These are phyloP conservation scores for Isichthys henryi DNA, from an alignment of 2,113 vertebrate species.

Conservation along the genomic window DNA sequence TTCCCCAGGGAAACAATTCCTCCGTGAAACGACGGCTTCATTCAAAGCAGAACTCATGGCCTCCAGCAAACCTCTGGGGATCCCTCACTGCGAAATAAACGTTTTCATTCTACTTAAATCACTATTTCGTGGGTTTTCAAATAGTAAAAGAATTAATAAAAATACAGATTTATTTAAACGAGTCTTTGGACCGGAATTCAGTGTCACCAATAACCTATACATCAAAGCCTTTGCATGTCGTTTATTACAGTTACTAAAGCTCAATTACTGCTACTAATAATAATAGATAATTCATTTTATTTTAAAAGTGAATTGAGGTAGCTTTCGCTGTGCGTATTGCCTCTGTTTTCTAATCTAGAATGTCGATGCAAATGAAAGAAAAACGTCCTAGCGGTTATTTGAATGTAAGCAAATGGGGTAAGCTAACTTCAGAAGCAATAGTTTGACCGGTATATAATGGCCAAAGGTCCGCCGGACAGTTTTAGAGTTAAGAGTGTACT, in stretches of 20 bases:
- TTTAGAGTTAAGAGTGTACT: conserved; percentile 16
- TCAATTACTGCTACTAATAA: neutral
- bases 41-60: neutral
- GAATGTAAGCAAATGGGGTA: conserved; percentile 47
- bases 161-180: neutral
- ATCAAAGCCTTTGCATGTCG: neutral
- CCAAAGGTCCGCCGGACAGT: conserved; percentile 39
- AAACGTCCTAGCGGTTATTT: conserved; percentile 49
- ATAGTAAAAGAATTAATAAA: neutral
- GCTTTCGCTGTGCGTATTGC: neutral
- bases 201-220: neutral
- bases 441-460: conserved; percentile 39
- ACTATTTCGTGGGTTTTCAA: neutral
- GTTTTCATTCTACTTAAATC: neutral
- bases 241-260: neutral
- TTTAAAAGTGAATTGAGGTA: neutral
- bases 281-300: neutral
- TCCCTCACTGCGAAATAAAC: neutral
- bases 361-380: conserved; percentile 45
- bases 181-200: neutral
- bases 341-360: conserved; percentile 37
- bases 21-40: neutral
- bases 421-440: conserved; percentile 26
- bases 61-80: neutral
- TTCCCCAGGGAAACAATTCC: no score